phyloP scores from a whole-genome alignment of 2,113 vertebrate genomes.

The Vimba vimba region DNA sequence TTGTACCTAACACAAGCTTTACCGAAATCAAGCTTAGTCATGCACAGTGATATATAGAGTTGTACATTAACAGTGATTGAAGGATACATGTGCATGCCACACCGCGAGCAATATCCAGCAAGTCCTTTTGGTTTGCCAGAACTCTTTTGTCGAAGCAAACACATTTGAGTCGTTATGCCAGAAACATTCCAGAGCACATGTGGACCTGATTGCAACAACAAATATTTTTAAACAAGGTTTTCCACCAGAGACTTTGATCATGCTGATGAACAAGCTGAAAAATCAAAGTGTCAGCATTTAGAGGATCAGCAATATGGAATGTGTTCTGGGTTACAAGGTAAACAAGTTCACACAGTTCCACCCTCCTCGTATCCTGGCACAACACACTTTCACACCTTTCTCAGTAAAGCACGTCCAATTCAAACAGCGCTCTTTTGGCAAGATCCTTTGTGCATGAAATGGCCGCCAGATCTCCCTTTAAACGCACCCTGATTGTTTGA shows the following conservation, averaged over 20 bases:
- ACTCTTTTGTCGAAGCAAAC: conserved; percentile 26
- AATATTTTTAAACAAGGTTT: conserved; percentile 68
- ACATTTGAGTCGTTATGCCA: conserved; percentile 25
- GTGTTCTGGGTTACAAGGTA: conserved; percentile 31
- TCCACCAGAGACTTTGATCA: conserved; percentile 60
- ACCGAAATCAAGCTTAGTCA: neutral
- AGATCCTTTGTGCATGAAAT: neutral
- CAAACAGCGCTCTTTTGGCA: conserved; percentile 34
- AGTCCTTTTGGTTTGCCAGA: conserved; percentile 22
- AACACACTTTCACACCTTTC: conserved; percentile 11
- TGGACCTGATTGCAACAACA: conserved; percentile 62
- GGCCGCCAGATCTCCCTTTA: conserved; percentile 32
- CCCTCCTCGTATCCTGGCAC: conserved; percentile 16
- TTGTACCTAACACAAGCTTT: neutral
- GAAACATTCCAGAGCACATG: conserved; percentile 64
- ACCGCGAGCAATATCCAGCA: neutral
- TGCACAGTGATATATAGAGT: neutral
- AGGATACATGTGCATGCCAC: neutral
- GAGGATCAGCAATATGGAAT: conserved; percentile 32
- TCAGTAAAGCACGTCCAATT: conserved; percentile 40
- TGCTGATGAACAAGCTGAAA: conserved; percentile 51
- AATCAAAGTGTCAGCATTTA: conserved; percentile 55
- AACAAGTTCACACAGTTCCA: conserved; percentile 28
- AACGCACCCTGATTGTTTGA: conserved; percentile 30
- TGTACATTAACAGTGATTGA: neutral